Base-by-base conservation (phyloP, 2,113 vertebrate species). In the Excalfactoria chinensis region DNA sequence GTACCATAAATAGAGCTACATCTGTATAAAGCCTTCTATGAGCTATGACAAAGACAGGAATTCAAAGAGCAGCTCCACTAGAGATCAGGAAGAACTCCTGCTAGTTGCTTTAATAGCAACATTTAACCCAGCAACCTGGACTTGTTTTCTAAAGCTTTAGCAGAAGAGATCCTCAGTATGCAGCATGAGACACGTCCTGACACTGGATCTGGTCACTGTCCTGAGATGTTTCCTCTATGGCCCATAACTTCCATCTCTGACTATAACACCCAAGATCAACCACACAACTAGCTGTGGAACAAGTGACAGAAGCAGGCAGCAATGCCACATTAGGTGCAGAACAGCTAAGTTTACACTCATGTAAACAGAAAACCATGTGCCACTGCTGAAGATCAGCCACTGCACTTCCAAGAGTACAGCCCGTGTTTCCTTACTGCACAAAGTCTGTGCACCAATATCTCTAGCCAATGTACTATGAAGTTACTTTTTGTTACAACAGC, bases 311-410 rank as follows among this genome's bases (percentile, higher is more conserved):
- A 92, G 55, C 49, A 67, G 0, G 0, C 40, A 89, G 44, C 53
- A 78, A 60, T 0, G 0, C 13, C 1, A 6, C 25, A 56, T 53
- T 11, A 53, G 11, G 4, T 23, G 15, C 30, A 64, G 64, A 35
- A 58, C 43, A 69, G 15, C 3, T 23, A 46, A 56, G 30, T 43
- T 81, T 51, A 84, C 16, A 78, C 21, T 9, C 7, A 1, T 11
- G 12, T 70, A 90, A 86, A 59, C 4, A 48, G 22, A 87, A 30
- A 73, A 62, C 44, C 21, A 53, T 5, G 6, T 16, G 16, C 13
- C 46, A 10, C 18, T 55, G 56, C 0, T 51, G 28, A 56, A 77
- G 71, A 32, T 28, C 37, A 55, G 8, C 12, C 35, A 22, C 4
- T 66, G 30, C 23, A 35, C 6, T 11, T 3, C 11, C 28, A 60